phyloP scores from a whole-genome alignment of 2,113 vertebrate species.

The Brachyhypopomus gauderio region DNA sequence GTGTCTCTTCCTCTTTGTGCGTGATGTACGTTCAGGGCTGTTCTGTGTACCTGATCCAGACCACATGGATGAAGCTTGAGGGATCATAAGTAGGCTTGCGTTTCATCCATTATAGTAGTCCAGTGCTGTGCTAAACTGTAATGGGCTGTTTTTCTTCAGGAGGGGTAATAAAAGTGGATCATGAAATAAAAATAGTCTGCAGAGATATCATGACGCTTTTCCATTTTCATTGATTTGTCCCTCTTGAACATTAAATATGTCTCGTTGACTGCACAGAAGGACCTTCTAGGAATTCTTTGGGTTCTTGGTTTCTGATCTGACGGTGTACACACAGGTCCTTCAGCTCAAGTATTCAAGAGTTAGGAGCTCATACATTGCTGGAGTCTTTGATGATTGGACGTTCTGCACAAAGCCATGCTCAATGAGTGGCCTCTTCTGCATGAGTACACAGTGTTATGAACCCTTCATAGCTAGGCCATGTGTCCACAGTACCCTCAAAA shows the following conservation, averaged over 20 bases:
- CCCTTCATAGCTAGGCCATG: constrained; percentile 58
- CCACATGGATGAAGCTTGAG: not conserved
- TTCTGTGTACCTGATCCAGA: not conserved
- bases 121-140: not conserved
- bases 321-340: constrained; percentile 3
- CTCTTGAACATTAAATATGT: not conserved
- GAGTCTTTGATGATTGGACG: constrained; percentile 42
- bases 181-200: not conserved
- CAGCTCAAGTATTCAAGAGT: not conserved
- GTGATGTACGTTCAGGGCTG: not conserved
- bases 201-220: not conserved
- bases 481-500: constrained; percentile 45
- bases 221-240: not conserved
- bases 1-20: not conserved
- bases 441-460: constrained; percentile 60
- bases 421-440: constrained; percentile 64
- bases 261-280: not conserved
- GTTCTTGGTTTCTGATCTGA: not conserved
- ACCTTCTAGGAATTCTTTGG: not conserved
- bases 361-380: constrained; percentile 23
- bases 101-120: not conserved
- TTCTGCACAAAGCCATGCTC: constrained; percentile 57
- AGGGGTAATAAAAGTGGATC: not conserved
- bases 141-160: not conserved
- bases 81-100: not conserved